A percentile compares a stretch with the other conserved stretches of the same genome.
phyloP scores from a whole-genome alignment of 2,113 vertebrate species.

The Colossoma macropomum region DNA sequence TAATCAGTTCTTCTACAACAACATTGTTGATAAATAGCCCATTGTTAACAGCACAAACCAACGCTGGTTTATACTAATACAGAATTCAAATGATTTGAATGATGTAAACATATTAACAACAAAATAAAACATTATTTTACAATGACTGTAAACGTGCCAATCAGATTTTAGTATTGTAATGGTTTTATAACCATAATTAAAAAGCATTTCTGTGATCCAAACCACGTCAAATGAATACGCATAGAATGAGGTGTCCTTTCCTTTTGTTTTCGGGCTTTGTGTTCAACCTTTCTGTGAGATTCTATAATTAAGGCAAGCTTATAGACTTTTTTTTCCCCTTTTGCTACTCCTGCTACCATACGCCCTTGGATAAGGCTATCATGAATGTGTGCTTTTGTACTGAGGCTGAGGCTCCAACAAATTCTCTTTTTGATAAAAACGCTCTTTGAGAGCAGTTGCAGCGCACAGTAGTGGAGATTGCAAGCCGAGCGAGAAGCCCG shows the following conservation, averaged over 20 bases:
- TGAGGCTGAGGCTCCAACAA: background rate
- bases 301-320: background rate
- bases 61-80: too few species aligned
- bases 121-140: too few species aligned
- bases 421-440: background rate
- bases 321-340: background rate
- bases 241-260: background rate
- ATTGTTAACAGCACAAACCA: too few species aligned
- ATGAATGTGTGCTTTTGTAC: background rate
- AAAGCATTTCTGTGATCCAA: background rate
- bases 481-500: conserved; percentile 16
- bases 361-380: background rate
- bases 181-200: background rate
- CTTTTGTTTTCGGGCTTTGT: background rate
- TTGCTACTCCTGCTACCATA: background rate
- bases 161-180: background rate
- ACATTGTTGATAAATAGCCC: too few species aligned
- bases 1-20: background rate
- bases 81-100: too few species aligned
- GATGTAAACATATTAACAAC: too few species aligned
- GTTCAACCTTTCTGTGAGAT: background rate
- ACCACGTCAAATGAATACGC: background rate
- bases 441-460: background rate
- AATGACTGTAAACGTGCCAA: background rate
- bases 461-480: background rate